These are phyloP conservation scores for Otolemur crassicaudatus DNA, from an alignment of 2,797 vertebrate genomes.

Conservation along the genomic window DNA sequence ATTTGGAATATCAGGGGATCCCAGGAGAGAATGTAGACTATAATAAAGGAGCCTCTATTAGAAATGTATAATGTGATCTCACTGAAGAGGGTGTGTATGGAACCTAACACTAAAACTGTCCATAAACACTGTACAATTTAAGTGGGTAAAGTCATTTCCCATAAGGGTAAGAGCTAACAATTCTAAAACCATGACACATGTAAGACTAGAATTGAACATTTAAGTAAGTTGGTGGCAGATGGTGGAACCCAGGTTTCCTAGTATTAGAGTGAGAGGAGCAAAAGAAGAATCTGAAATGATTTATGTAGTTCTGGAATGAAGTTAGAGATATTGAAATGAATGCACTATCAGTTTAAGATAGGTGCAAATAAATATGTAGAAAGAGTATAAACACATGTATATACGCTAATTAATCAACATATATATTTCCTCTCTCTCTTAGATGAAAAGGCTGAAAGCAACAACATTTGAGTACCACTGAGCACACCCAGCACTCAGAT, in stretches of 20 bases:
- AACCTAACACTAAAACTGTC: neutral
- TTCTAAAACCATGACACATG: neutral
- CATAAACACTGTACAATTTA: neutral
- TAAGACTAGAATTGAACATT: neutral
- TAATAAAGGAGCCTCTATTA: neutral
- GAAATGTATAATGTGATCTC: neutral
- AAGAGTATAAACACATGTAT: neutral
- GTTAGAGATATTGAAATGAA: neutral
- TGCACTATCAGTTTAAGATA: slow-evolving; percentile 18
- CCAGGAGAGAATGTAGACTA: neutral
- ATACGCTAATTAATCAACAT: neutral
- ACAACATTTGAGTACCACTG: neutral
- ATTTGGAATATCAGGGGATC: neutral
- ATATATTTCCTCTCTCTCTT: neutral
- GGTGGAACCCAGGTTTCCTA: neutral
- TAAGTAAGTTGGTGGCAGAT: neutral
- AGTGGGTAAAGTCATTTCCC: neutral
- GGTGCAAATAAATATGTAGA: neutral
- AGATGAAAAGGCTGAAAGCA: neutral
- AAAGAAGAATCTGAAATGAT: neutral
- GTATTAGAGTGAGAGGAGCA: neutral
- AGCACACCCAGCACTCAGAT: neutral
- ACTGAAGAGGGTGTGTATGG: neutral
- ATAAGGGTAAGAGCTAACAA: neutral
- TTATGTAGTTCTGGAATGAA: neutral